Conservation (phyloP, 2,113 vertebrate genomes). For the Panurus biarmicus region DNA sequence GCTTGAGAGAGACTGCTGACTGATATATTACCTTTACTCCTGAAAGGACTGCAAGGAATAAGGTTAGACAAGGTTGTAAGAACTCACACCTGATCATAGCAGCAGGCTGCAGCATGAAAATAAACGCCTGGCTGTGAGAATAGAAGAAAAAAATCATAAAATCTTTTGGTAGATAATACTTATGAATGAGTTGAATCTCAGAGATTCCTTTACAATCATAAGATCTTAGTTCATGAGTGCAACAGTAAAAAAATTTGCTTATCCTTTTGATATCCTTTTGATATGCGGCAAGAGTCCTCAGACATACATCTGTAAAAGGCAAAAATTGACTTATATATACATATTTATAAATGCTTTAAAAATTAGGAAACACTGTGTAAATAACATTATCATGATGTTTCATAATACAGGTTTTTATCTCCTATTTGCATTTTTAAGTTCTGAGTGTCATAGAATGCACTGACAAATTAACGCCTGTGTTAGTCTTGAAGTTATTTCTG, state of each 20-base stretch:
- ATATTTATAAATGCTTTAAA: not conserved
- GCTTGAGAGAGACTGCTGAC: not conserved
- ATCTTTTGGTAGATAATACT: not conserved
- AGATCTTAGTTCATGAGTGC: not conserved
- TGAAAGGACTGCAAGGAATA: not conserved
- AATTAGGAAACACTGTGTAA: not conserved
- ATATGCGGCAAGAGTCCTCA: not conserved
- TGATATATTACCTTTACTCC: not conserved
- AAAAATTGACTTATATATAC: not conserved
- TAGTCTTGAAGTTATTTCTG: not conserved
- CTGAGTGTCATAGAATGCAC: not conserved
- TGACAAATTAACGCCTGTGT: not conserved
- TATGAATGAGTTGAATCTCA: not conserved
- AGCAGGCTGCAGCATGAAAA: not conserved
- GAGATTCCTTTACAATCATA: not conserved
- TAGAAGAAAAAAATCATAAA: not conserved
- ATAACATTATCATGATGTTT: not conserved
- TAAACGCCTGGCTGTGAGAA: not conserved
- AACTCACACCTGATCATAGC: accelerated
- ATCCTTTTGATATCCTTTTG: not conserved
- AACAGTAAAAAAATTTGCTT: accelerated
- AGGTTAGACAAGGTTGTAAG: not conserved
- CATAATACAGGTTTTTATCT: not conserved
- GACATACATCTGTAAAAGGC: not conserved
- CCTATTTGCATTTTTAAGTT: not conserved